Conservation (phyloP, 1,140 invertebrate genomes). For the Pachyrhynchus sulphureomaculatus region DNA sequence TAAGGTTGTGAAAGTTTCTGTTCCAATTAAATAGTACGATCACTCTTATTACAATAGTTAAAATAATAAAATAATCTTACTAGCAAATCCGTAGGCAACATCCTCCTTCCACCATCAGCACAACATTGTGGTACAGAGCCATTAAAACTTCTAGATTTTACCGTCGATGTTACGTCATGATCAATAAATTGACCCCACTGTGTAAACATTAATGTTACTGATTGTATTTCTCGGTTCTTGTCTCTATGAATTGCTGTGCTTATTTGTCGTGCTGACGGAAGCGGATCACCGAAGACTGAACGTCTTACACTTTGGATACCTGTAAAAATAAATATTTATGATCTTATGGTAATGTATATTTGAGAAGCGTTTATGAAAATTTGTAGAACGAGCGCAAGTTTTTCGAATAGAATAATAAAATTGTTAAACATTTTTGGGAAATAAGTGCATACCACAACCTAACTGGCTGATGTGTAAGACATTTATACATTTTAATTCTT, state of each 20-base stretch:
- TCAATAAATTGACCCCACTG: constrained; percentile 86
- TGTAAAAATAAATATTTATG: constrained; percentile 9
- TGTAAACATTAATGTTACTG: constrained; percentile 77
- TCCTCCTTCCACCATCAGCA: constrained; percentile 60
- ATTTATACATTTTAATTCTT: too few relatives aligned
- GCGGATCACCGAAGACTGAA: constrained; percentile 46
- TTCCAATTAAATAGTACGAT: too few relatives aligned
- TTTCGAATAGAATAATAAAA: too few relatives aligned
- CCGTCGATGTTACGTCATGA: constrained; percentile 75
- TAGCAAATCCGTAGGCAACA: constrained; percentile 62
- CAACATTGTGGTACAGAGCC: constrained; percentile 80
- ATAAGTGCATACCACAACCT: too few relatives aligned
- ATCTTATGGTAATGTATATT: too few relatives aligned
- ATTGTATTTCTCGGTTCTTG: constrained; percentile 57
- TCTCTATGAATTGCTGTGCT: constrained; percentile 67
- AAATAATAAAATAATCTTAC: too few relatives aligned
- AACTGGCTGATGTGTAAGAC: too few relatives aligned
- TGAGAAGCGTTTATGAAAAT: too few relatives aligned
- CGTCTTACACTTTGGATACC: constrained; percentile 51
- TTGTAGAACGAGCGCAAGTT: too few relatives aligned
- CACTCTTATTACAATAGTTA: too few relatives aligned
- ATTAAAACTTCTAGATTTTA: constrained; percentile 72
- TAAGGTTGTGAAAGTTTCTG: too few relatives aligned
- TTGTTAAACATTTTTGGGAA: too few relatives aligned
- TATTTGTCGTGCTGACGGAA: constrained; percentile 70